phyloP scores from a whole-genome alignment of 2,113 vertebrate genomes.

The Microcebus lehilahytsara region DNA sequence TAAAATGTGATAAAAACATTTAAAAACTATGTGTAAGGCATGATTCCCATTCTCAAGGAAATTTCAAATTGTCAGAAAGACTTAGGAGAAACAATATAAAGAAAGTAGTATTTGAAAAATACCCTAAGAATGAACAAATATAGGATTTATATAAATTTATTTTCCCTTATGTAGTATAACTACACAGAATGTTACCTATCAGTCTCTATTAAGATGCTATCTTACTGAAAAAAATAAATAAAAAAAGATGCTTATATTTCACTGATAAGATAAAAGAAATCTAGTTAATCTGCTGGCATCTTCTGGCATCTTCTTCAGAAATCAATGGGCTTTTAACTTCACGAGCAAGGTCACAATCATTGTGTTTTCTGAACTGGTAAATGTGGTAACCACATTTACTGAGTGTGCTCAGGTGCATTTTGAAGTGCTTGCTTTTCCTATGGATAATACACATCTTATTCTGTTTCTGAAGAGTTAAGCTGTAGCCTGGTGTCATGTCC shows the following conservation, averaged over 20 bases:
- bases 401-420: neutral
- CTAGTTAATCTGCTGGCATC: neutral
- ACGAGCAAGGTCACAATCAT: neutral
- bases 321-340: neutral
- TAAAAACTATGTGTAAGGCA: neutral
- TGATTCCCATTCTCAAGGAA: neutral
- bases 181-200: neutral
- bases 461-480: neutral
- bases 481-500: neutral
- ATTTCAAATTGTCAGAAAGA: neutral
- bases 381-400: neutral
- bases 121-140: neutral
- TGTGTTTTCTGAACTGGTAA: neutral
- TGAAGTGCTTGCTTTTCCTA: neutral
- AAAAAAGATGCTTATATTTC: neutral
- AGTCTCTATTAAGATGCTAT: neutral
- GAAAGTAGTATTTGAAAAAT: neutral
- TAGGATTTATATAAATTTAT: neutral
- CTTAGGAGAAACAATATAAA: neutral
- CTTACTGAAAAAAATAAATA: too few relatives aligned
- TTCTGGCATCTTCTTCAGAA: neutral
- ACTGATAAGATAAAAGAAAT: neutral
- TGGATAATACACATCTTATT: neutral
- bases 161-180: neutral
- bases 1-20: neutral